Evolutionary conservation across 1,140 invertebrate species (phyloP), one percentile per base, ranked within the genome.

Genomic region (Drosophila tani): DNA sequence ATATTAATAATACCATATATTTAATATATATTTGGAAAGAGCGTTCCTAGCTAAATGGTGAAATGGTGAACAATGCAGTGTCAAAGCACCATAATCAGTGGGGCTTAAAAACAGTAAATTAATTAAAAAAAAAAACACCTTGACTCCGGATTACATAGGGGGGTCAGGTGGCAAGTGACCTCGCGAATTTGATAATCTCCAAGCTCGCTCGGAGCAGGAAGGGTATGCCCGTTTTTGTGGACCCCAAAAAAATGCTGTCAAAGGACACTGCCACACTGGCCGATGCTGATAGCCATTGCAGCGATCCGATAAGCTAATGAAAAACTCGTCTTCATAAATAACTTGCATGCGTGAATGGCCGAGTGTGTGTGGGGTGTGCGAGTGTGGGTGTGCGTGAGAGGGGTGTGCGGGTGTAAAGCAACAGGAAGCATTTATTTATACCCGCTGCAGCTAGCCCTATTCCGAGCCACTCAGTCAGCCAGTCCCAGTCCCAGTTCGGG

Each of bases 221-320:
- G 24, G 32, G 32, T 35, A 3, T 35, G 8, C 32, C 2, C 32
- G 32, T 3, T 35, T 8, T 15, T 21, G 51, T 21, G 19, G 6
- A 14, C 8, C 32, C 8, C 32, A 21, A 40, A 56, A 55, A 55
- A 56, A 46, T 40, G 14, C 53, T 24, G 53, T 40, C 53, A 56
- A 56, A 55, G 32, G 53, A 24, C 32, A 43, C 17, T 41, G 62
- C 35, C 38, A 19, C 70, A 45, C 24, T 68, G 78, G 47, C 43
- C 38, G 27, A 14, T 51, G 38, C 57, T 43, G 69, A 53, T 45
- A 63, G 77, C 49, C 43, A 45, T 71, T 68, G 38, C 62, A 40
- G 57, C 58, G 56, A 82, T 79, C 80, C 57, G 80, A 82, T 82
- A 82, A 77, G 56, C 58, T 79, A 65, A 82, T 79, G 81, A 82